phyloP scores from a whole-genome alignment of 2,888 invertebrate species.

The Watsonalla cultraria region DNA sequence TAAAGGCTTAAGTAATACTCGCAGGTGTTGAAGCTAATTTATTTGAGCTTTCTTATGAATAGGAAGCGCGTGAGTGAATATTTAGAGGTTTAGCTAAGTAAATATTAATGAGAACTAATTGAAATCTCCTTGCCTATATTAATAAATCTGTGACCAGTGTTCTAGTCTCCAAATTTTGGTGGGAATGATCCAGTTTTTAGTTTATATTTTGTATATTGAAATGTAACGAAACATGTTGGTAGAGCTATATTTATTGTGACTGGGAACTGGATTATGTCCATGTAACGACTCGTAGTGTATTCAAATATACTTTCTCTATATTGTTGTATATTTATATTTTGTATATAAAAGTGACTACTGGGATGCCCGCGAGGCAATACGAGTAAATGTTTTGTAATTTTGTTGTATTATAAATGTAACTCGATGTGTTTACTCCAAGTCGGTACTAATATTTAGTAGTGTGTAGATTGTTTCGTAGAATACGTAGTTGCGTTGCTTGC shows the following conservation, averaged over 20 bases:
- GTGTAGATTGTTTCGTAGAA: conserved; percentile 24
- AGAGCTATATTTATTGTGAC: conserved; percentile 16
- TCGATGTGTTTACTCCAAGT: conserved; percentile 26
- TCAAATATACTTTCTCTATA: conserved; percentile 42
- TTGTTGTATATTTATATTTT: conserved; percentile 45
- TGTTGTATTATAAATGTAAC: conserved; percentile 36
- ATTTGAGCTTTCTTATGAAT: conserved; percentile 42
- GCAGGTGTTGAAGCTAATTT: conserved; percentile 51
- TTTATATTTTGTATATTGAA: conserved; percentile 9
- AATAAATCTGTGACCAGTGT: conserved; percentile 65
- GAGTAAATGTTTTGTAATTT: conserved; percentile 31
- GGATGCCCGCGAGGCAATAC: conserved; percentile 25
- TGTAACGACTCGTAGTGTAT: conserved; percentile 32
- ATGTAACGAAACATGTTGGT: conserved; percentile 11
- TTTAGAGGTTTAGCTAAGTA: conserved; percentile 27
- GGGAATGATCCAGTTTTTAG: conserved; percentile 43
- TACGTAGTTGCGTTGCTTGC: conserved; percentile 30
- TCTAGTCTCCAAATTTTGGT: conserved; percentile 63
- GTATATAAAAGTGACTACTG: conserved; percentile 37
- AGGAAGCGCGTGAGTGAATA: conserved; percentile 32
- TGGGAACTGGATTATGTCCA: conserved; percentile 38
- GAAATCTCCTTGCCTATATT: conserved; percentile 64
- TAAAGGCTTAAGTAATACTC: conserved; percentile 63
- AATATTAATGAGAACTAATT: conserved; percentile 33
- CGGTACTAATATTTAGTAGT: conserved; percentile 49